Percentiles rank a stretch among this genome's conserved stretches.
Evolutionary conservation across 2,888 invertebrate species (phyloP).

Genomic region (Leucozona laternaria): DNA sequence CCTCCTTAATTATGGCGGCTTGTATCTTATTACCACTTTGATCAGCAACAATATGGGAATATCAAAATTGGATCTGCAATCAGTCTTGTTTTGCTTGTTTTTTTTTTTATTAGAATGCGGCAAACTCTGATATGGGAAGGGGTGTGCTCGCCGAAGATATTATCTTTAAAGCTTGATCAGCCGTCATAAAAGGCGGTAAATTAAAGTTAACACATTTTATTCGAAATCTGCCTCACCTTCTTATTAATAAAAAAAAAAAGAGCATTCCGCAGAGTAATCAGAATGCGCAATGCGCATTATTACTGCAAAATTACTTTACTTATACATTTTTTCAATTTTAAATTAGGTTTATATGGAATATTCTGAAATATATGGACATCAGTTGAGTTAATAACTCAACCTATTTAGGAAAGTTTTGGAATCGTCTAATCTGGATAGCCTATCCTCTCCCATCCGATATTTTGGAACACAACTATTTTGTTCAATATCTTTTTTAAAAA

Average conservation of each 20-base stretch:
- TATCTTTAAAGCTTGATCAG: conserved; percentile 75
- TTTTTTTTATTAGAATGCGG: conserved; percentile 55
- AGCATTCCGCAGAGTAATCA: conserved; percentile 30
- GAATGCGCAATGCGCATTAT: conserved; percentile 23
- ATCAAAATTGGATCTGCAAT: conserved; percentile 73
- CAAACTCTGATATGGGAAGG: conserved; percentile 45
- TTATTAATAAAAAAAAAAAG: neutral
- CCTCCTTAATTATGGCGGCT: conserved; percentile 55
- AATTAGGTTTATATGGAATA: no score
- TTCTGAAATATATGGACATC: no score
- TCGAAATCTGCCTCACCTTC: conserved; percentile 27
- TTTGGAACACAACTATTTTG: no score
- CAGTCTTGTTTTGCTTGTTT: conserved; percentile 63
- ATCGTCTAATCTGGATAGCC: no score
- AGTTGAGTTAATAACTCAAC: no score
- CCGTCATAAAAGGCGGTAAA: conserved; percentile 74
- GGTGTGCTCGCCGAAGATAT: conserved; percentile 60
- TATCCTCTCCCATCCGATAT: no score
- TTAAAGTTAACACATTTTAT: conserved; percentile 69
- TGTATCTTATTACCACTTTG: conserved; percentile 70
- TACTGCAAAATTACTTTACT: conserved; percentile 3
- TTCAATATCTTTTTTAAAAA: no score
- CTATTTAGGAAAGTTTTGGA: no score
- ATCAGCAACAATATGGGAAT: conserved; percentile 68
- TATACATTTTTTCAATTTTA: no score